These are phyloP conservation scores for Oryzias curvinotus DNA, from an alignment of 2,113 vertebrate genomes.

Conservation along the genomic window DNA sequence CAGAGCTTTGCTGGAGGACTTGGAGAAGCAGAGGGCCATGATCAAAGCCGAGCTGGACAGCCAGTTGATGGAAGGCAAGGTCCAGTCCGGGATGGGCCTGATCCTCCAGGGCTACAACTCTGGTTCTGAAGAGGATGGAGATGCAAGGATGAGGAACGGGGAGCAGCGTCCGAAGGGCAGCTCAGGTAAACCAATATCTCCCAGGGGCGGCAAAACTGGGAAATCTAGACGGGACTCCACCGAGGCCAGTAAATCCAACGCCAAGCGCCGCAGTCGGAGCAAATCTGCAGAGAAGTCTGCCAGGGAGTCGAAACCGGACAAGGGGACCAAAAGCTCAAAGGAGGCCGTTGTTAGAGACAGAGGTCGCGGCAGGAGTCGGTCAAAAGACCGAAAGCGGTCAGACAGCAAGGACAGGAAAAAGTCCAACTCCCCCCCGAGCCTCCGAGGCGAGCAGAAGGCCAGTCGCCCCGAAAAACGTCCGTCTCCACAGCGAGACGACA, in stretches of 20 bases:
- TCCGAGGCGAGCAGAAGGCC: constrained; percentile 83
- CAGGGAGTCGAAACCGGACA: constrained; percentile 85
- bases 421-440: constrained; percentile 76
- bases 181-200: constrained; percentile 75
- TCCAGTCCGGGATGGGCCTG: constrained; percentile 97
- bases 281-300: constrained; percentile 84
- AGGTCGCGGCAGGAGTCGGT: constrained; percentile 81
- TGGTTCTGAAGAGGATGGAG: constrained; percentile 94
- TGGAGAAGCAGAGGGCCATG: constrained; percentile 97
- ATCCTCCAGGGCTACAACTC: constrained; percentile 98
- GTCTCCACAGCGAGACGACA: constrained; percentile 64
- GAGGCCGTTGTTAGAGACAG: constrained; percentile 56
- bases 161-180: constrained; percentile 76
- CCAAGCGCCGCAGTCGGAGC: constrained; percentile 87
- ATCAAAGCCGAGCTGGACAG: constrained; percentile 99
- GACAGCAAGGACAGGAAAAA: constrained; percentile 86
- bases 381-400: constrained; percentile 87
- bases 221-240: constrained; percentile 87
- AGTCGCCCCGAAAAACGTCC: constrained; percentile 71
- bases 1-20: constrained; percentile 92
- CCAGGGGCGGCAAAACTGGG: constrained; percentile 63
- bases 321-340: constrained; percentile 81
- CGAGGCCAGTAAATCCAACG: constrained; percentile 82
- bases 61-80: constrained; percentile 97
- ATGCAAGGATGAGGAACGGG: constrained; percentile 90